phyloP scores from a whole-genome alignment of 2,888 invertebrate species.

The Yponomeuta malinellus region DNA sequence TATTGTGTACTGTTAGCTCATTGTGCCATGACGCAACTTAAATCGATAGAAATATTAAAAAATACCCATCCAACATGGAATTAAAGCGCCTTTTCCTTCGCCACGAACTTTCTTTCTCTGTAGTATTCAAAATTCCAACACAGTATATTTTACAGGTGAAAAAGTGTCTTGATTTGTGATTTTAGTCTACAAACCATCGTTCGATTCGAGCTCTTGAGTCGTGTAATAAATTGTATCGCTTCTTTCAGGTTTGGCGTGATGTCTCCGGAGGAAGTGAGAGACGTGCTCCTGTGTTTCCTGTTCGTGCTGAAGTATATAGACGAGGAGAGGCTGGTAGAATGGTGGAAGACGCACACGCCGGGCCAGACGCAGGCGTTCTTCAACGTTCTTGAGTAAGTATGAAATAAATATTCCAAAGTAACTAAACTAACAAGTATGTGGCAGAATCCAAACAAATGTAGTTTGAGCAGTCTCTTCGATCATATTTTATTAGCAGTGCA shows the following conservation, averaged over 20 bases:
- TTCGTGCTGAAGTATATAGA: slow-evolving; percentile 94
- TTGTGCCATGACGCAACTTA: no score
- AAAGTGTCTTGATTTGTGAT: no score
- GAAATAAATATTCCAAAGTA: background rate
- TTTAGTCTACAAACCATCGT: background rate
- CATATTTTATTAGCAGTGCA: no score
- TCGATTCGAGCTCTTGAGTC: background rate
- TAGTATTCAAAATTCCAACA: no score
- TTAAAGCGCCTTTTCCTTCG: no score
- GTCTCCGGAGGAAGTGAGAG: slow-evolving; percentile 86
- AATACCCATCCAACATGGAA: no score
- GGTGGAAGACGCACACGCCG: slow-evolving; percentile 92
- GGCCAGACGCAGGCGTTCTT: slow-evolving; percentile 90
- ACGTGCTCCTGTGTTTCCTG: slow-evolving; percentile 91
- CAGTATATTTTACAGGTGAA: no score
- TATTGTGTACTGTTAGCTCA: no score
- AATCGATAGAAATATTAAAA: no score
- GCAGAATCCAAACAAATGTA: no score
- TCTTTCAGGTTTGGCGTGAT: slow-evolving; percentile 66
- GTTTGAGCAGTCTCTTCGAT: no score
- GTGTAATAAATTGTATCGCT: background rate
- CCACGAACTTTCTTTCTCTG: no score
- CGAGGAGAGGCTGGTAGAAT: slow-evolving; percentile 90
- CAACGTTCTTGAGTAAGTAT: slow-evolving; percentile 85
- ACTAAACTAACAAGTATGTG: background rate